Conservation (phyloP, 1,140 invertebrate genomes). For the Drosophila bifasciata region DNA sequence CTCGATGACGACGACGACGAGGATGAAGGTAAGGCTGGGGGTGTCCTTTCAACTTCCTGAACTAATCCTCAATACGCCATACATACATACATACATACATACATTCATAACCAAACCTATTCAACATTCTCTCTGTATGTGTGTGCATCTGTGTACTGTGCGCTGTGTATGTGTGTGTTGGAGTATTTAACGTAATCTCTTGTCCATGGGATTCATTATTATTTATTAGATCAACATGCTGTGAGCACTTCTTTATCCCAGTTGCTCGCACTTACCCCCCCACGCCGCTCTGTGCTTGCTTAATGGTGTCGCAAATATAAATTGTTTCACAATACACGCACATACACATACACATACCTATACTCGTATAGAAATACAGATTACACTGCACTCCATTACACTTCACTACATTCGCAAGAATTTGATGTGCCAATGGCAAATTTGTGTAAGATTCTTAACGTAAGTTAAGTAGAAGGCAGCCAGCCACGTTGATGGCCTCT, state of each 20-base stretch:
- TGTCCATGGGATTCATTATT: slow-evolving; percentile 31
- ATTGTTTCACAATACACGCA: slow-evolving; percentile 43
- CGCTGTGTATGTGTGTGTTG: slow-evolving; percentile 19
- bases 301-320: slow-evolving; percentile 79
- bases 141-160: slow-evolving; percentile 25
- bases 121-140: slow-evolving; percentile 41
- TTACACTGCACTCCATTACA: slow-evolving; percentile 56
- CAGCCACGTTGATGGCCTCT: slow-evolving; percentile 35
- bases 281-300: slow-evolving; percentile 41
- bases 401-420: slow-evolving; percentile 35
- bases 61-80: slow-evolving; percentile 33
- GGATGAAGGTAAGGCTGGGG: slow-evolving; percentile 76
- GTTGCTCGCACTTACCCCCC: slow-evolving; percentile 12
- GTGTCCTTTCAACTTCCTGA: too few species aligned
- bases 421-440: slow-evolving; percentile 49
- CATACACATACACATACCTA: slow-evolving; percentile 7
- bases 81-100: slow-evolving; percentile 29
- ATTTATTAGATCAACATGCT: slow-evolving; percentile 50
- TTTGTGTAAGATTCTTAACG: slow-evolving; percentile 70
- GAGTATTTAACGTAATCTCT: slow-evolving; percentile 22
- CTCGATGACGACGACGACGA: slow-evolving; percentile 66
- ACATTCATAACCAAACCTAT: slow-evolving; percentile 49
- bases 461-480: slow-evolving; percentile 64
- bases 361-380: not conserved
- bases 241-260: slow-evolving; percentile 50